A percentile compares a stretch with the other conserved stretches of the same genome.
Evolutionary conservation across 2,888 invertebrate genomes (phyloP).

Genomic region (Drosophila recens): DNA sequence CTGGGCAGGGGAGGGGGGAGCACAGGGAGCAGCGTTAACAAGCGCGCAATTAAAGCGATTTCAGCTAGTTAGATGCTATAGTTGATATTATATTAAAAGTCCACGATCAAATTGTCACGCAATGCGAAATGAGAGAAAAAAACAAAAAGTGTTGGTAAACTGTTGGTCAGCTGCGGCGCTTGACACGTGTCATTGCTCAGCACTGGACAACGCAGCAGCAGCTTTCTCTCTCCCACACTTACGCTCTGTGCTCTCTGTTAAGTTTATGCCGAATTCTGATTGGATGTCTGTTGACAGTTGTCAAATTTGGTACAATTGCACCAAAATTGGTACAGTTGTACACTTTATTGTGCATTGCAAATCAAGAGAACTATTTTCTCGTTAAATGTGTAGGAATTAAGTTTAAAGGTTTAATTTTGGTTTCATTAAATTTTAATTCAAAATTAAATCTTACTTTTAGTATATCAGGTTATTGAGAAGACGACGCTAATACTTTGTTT

Average conservation of each 20-base stretch:
- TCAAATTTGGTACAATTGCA: background rate
- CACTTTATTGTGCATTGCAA: background rate
- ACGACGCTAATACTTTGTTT: too few species aligned
- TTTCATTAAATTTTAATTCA: too few species aligned
- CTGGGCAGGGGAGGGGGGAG: background rate
- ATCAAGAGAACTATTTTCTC: too few species aligned
- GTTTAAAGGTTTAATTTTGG: too few species aligned
- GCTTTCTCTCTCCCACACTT: background rate
- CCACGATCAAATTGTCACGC: slow-evolving; percentile 39
- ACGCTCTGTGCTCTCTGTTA: background rate
- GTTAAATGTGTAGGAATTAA: background rate
- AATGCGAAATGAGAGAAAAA: background rate
- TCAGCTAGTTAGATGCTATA: slow-evolving; percentile 19
- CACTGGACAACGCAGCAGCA: background rate
- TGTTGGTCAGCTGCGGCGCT: background rate
- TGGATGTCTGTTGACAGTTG: background rate
- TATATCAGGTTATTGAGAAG: too few species aligned
- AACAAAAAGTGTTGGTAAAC: slow-evolving; percentile 11
- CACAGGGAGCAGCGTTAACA: slow-evolving; percentile 30
- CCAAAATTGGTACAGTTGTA: background rate
- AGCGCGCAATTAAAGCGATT: slow-evolving; percentile 48
- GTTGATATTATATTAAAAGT: slow-evolving; percentile 3
- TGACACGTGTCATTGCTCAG: slow-evolving; percentile 4
- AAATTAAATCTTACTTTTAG: too few species aligned
- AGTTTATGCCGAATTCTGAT: background rate